These are phyloP conservation scores for Ovis canadensis DNA, from an alignment of 2,113 vertebrate genomes.

Conservation along the genomic window DNA sequence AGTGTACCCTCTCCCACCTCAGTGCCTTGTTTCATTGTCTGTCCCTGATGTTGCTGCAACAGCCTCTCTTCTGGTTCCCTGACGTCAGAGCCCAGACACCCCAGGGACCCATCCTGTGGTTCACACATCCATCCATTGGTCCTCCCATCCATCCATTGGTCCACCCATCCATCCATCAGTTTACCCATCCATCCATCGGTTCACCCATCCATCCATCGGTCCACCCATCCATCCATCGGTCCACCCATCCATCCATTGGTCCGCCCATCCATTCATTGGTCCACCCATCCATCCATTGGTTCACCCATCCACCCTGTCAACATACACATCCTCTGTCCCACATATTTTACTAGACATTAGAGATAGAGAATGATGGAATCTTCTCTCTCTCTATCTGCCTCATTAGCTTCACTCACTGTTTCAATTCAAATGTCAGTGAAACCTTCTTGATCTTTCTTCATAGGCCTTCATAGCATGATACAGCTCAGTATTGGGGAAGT, in stretches of 20 bases:
- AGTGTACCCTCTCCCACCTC: neutral
- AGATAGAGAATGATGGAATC: neutral
- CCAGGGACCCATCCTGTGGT: neutral
- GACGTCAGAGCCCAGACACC: neutral
- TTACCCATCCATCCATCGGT: neutral
- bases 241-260: neutral
- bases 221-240: accelerated
- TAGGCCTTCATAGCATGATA: neutral
- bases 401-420: neutral
- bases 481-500: neutral
- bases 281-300: neutral
- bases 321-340: neutral
- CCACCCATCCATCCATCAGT: accelerated
- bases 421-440: neutral
- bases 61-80: neutral
- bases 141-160: neutral
- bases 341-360: neutral
- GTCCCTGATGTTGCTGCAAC: neutral
- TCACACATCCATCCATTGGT: neutral
- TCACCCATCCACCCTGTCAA: neutral
- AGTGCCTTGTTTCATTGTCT: neutral
- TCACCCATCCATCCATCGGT: neutral
- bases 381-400: neutral
- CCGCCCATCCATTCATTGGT: neutral
- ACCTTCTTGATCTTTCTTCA: neutral